phyloP scores from a whole-genome alignment of 2,888 invertebrate genomes.

The Lysandra coridon region DNA sequence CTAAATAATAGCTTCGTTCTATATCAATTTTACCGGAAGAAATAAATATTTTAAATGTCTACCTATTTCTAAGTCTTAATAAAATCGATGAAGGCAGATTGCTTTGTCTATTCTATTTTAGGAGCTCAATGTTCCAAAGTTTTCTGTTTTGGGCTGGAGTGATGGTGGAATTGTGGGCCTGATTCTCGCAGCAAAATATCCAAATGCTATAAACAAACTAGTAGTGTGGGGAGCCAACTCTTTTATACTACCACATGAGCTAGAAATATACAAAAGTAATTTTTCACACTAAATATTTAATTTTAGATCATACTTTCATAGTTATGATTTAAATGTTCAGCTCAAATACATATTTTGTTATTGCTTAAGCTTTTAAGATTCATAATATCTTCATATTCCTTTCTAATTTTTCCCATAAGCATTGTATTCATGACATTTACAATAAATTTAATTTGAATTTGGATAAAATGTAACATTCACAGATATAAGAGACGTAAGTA shows the following conservation, averaged over 20 bases:
- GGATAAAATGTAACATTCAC: constrained; percentile 44
- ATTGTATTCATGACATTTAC: too few species aligned
- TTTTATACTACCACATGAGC: constrained; percentile 85
- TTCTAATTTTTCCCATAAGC: too few species aligned
- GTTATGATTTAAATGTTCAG: too few species aligned
- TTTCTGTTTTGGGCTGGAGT: constrained; percentile 93
- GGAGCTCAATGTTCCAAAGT: constrained; percentile 83
- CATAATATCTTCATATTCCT: too few species aligned
- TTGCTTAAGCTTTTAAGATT: too few species aligned
- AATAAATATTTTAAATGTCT: too few species aligned
- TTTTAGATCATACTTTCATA: too few species aligned
- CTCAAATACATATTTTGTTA: too few species aligned
- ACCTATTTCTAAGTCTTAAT: too few species aligned
- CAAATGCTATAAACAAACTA: constrained; percentile 84
- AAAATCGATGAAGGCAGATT: not conserved
- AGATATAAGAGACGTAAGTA: constrained; percentile 85
- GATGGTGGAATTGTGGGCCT: constrained; percentile 91
- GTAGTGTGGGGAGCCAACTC: constrained; percentile 90
- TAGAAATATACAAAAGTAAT: constrained; percentile 82
- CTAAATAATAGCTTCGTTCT: not conserved
- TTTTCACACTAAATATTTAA: not conserved
- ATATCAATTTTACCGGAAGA: not conserved
- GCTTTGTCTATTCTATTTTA: constrained; percentile 46
- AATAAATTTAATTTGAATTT: not conserved
- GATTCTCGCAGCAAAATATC: constrained; percentile 87